Conservation (phyloP, 2,888 invertebrate genomes). For the Cryptocheilus praepositus region DNA sequence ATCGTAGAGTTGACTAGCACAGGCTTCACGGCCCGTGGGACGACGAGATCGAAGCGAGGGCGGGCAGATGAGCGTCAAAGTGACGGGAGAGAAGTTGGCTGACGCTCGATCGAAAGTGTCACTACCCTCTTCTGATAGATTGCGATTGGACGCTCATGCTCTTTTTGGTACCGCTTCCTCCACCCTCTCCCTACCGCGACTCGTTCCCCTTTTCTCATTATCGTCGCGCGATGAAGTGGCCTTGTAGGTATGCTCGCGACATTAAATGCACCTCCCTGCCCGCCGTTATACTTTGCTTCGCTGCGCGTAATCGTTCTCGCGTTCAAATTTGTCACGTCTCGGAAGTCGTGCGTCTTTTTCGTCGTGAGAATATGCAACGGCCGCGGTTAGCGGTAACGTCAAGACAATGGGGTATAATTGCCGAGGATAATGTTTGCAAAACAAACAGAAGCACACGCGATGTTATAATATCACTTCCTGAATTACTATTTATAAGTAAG, state of each 20-base stretch:
- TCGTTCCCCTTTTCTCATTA: slow-evolving; percentile 29
- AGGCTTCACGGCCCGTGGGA: slow-evolving; percentile 19
- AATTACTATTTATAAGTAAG: slow-evolving; percentile 1
- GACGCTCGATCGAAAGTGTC: slow-evolving; percentile 47
- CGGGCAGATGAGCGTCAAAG: slow-evolving; percentile 45
- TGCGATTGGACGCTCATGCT: slow-evolving; percentile 39
- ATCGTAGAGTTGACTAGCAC: slow-evolving; percentile 69
- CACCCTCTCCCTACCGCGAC: slow-evolving; percentile 5
- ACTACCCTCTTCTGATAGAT: slow-evolving; percentile 44
- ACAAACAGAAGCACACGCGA: not conserved
- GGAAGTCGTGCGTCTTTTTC: no score
- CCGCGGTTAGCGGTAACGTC: no score
- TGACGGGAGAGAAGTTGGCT: slow-evolving; percentile 42
- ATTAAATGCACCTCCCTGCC: not conserved
- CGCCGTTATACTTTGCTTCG: no score
- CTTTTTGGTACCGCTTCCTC: slow-evolving; percentile 26
- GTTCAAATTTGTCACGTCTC: no score
- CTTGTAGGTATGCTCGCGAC: slow-evolving; percentile 4
- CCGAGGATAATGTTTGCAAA: no score
- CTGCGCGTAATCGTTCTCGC: no score
- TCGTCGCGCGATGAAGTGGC: slow-evolving; percentile 7
- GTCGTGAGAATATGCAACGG: no score
- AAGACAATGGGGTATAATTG: no score
- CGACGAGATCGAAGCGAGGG: slow-evolving; percentile 28
- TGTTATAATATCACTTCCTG: not conserved